Conservation (phyloP, 2,888 invertebrate species). For the Drosophila picticornis region DNA sequence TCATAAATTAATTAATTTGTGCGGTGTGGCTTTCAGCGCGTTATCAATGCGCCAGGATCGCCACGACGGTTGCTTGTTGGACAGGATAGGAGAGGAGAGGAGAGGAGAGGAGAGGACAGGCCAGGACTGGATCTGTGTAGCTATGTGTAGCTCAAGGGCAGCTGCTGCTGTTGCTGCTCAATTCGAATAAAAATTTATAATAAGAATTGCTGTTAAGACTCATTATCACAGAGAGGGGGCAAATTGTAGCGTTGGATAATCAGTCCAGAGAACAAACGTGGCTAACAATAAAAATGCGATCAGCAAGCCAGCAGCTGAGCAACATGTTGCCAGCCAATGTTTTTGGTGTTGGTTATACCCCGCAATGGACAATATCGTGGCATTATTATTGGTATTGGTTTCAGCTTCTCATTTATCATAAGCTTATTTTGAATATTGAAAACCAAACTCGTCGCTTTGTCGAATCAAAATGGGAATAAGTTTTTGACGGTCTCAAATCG, state of each 20-base stretch:
- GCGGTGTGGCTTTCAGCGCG: slow-evolving; percentile 80
- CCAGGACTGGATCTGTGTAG: slow-evolving; percentile 40
- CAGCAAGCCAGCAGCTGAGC: slow-evolving; percentile 32
- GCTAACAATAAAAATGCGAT: slow-evolving; percentile 24
- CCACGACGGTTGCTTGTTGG: background rate
- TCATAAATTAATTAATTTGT: slow-evolving; percentile 85
- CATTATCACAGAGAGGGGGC: slow-evolving; percentile 69
- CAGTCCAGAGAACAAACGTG: slow-evolving; percentile 42
- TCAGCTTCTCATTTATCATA: too few species aligned
- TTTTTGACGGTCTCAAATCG: too few species aligned
- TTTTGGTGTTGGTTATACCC: slow-evolving; percentile 14
- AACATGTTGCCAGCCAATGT: slow-evolving; percentile 58
- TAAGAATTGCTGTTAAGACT: slow-evolving; percentile 81
- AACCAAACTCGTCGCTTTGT: too few species aligned
- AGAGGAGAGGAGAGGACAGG: slow-evolving; percentile 2
- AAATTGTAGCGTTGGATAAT: slow-evolving; percentile 59
- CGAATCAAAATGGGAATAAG: too few species aligned
- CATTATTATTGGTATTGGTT: background rate
- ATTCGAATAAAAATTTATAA: slow-evolving; percentile 62
- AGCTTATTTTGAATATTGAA: too few species aligned
- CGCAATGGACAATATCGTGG: background rate
- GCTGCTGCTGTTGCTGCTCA: slow-evolving; percentile 70
- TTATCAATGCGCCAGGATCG: slow-evolving; percentile 70
- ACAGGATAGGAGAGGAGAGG: slow-evolving; percentile 1
- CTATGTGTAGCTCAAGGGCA: slow-evolving; percentile 61